Evolutionary conservation across 2,113 vertebrate species (phyloP).

Genomic region (Numenius arquata): DNA sequence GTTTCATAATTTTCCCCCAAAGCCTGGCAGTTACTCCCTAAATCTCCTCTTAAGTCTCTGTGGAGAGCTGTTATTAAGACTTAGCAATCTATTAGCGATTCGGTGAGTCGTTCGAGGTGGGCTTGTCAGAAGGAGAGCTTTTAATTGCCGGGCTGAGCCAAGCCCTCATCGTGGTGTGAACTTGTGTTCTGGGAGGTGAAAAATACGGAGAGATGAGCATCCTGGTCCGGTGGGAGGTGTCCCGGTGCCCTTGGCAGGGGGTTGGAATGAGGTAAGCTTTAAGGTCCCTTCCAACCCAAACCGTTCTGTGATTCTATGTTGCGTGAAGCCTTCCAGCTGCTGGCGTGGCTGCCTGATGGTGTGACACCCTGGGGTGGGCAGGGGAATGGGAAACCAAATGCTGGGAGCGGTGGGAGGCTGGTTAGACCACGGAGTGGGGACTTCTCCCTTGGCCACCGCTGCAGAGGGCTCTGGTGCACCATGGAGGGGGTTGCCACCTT

Average conservation of each 20-base stretch:
- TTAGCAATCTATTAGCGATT: neutral
- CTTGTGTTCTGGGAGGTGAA: fast-evolving
- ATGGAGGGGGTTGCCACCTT: fast-evolving
- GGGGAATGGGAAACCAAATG: neutral
- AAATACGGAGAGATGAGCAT: neutral
- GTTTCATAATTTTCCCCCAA: neutral
- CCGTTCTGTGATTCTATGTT: no score
- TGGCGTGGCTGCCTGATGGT: neutral
- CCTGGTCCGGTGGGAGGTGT: no score
- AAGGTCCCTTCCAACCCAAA: no score
- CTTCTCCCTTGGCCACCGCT: fast-evolving
- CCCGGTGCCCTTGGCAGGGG: no score
- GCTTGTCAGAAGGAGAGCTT: neutral
- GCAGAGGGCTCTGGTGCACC: fast-evolving
- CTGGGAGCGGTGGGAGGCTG: neutral
- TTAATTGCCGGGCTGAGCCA: neutral
- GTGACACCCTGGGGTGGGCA: fast-evolving
- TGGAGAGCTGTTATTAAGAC: neutral
- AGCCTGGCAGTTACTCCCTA: neutral
- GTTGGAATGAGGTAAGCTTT: no score
- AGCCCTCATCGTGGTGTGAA: fast-evolving
- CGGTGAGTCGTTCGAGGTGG: fast-evolving
- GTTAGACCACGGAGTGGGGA: fast-evolving
- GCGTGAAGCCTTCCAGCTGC: neutral
- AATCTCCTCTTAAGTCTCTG: neutral